Evolutionary conservation across 1,140 invertebrate species (phyloP).

Genomic region (Phocides pigmalion): DNA sequence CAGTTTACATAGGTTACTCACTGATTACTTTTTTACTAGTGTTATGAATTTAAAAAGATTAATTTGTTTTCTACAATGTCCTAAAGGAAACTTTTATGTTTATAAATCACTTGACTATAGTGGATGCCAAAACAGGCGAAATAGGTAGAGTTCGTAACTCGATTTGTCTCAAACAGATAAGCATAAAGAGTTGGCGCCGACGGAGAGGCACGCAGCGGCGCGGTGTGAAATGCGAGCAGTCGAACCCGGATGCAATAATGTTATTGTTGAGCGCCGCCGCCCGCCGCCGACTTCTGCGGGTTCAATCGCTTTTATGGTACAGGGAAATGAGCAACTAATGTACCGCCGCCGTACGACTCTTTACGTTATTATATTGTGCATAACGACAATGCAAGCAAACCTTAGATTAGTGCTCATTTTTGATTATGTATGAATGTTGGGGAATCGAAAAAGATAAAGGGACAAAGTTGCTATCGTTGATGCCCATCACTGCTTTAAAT

Average conservation of each 20-base stretch:
- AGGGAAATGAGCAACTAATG: conserved; percentile 13
- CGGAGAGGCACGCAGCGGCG: not conserved
- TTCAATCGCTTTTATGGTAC: conserved; percentile 8
- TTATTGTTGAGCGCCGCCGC: not conserved
- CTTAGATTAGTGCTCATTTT: no score
- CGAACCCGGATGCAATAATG: conserved; percentile 37
- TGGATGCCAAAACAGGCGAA: not conserved
- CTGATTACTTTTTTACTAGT: no score
- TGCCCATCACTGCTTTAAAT: no score
- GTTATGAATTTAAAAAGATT: no score
- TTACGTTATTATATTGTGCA: not conserved
- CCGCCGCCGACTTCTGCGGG: not conserved
- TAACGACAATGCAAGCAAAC: not conserved
- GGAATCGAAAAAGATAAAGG: no score
- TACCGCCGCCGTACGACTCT: not conserved
- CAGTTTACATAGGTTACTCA: no score
- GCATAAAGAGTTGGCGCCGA: conserved; percentile 1
- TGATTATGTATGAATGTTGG: no score
- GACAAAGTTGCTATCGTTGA: no score
- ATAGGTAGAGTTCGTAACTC: not conserved
- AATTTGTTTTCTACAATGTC: no score
- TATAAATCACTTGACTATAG: not conserved
- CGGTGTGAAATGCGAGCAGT: conserved; percentile 10
- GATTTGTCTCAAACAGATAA: conserved; percentile 3
- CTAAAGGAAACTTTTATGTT: no score